Conservation (phyloP, 1,140 invertebrate genomes). For the Diabrotica virgifera region DNA sequence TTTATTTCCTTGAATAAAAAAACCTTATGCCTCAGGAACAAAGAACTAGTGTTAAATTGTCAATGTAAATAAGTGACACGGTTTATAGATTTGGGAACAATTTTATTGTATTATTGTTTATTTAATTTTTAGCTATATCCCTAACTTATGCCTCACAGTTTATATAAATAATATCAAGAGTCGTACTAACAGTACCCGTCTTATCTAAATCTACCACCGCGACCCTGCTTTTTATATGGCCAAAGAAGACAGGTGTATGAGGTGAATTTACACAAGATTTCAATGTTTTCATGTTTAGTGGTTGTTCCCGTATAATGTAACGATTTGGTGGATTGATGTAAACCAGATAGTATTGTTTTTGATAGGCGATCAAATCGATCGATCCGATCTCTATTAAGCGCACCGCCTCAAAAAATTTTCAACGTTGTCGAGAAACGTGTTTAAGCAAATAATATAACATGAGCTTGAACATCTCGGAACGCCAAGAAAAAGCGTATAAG, state of each 20-base stretch:
- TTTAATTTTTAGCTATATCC: too few relatives aligned
- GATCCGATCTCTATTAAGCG: constrained; percentile 17
- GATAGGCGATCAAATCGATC: constrained; percentile 9
- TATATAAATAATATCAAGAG: too few relatives aligned
- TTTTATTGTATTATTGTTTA: too few relatives aligned
- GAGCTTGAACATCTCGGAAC: constrained; percentile 10
- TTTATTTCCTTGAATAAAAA: too few relatives aligned
- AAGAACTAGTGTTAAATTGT: too few relatives aligned
- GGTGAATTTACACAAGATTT: constrained; percentile 23
- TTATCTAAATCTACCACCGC: too few relatives aligned
- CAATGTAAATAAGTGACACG: too few relatives aligned
- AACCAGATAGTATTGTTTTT: constrained; percentile 32
- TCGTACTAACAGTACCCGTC: too few relatives aligned
- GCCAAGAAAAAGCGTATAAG: constrained; percentile 9
- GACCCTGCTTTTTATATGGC: too few relatives aligned
- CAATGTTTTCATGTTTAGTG: constrained; percentile 25
- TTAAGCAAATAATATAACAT: constrained; percentile 21
- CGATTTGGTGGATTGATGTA: constrained; percentile 28
- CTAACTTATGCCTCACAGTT: too few relatives aligned
- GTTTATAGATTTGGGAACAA: too few relatives aligned
- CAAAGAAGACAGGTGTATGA: constrained; percentile 23
- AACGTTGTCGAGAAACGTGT: constrained; percentile 13
- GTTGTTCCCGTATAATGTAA: constrained; percentile 32
- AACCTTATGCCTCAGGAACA: too few relatives aligned
- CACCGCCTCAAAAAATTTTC: constrained; percentile 7